Evolutionary conservation across 2,888 invertebrate species (phyloP), one percentile per base, ranked within the genome.

Genomic region (Volucella bombylans): DNA sequence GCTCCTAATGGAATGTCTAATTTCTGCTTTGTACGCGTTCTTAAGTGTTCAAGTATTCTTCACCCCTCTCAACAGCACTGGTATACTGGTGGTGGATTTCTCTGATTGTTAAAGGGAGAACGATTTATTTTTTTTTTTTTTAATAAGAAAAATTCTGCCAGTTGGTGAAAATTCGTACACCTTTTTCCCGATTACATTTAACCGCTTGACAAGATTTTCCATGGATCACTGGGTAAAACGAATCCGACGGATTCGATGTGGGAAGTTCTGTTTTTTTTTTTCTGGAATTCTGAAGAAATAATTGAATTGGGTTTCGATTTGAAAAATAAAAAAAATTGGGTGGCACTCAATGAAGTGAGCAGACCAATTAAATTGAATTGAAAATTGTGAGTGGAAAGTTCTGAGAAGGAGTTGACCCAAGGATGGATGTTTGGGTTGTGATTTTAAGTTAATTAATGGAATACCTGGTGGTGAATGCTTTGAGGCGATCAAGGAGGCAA

Each of bases 1-100:
- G 57, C 49, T 72, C 55, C 77, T 85, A 77, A 81, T 85, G 81
- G 81, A 72, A 81, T 85, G 76, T 85, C 85, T 85, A 81, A 81
- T 85, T 81, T 85, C 77, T 76, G 67, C 83, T 76, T 85, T 81
- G 45, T 59, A 72, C 72, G 57, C 47, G 39, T 23, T 71, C 45
- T 77, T 67, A 81, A 77, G 55, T 72, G 80, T 71, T 76, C 61
- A 31, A 31, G 31, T 31, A 31, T 31, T 31, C 31, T 31, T 31
- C 31, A 6, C 31, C 31, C 31, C 31, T 31, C 31, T 4, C 23
- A 23, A 4, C 4, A 23, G 23, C 80, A 71, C 61, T 23, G 38
- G 9, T 23, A 11, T 49, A 18, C 39, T 47, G 39, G 43, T 38
- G 18, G 38, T 18, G 43, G 0, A 3, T 31, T 15, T 65, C 12